Evolutionary conservation across 2,888 invertebrate genomes (phyloP).

Genomic region (Uloborus plumipes): DNA sequence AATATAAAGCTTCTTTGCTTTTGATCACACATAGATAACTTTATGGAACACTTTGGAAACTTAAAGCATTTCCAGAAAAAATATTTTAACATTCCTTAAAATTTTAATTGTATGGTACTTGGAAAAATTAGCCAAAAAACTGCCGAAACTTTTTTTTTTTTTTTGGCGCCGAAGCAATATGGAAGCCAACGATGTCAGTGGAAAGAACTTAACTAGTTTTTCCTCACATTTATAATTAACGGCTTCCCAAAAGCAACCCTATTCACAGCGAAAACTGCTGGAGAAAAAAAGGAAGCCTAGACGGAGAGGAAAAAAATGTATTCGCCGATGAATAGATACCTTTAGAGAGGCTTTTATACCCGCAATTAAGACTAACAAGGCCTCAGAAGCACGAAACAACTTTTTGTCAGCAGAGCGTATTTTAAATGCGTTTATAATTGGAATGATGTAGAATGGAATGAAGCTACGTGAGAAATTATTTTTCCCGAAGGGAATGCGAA

Average conservation of each 20-base stretch:
- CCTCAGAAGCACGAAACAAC: constrained; percentile 3
- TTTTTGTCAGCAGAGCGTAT: not conserved
- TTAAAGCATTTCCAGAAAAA: too few species aligned
- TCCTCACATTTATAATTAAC: constrained; percentile 44
- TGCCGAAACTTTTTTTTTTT: too few species aligned
- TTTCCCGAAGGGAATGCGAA: constrained; percentile 31
- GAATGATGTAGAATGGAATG: constrained; percentile 25
- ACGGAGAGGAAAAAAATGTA: constrained; percentile 5
- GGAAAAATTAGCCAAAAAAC: too few species aligned
- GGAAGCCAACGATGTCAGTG: constrained; percentile 5
- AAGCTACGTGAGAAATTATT: constrained; percentile 37
- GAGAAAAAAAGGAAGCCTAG: constrained; percentile 1
- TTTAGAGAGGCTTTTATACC: constrained; percentile 26
- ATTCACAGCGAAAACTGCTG: constrained; percentile 24
- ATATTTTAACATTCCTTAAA: too few species aligned
- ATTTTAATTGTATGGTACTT: too few species aligned
- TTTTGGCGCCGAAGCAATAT: not conserved
- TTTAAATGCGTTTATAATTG: constrained; percentile 57
- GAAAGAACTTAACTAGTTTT: constrained; percentile 33
- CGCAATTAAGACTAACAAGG: constrained; percentile 60
- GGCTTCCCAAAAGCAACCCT: constrained; percentile 27
- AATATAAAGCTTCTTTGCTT: too few species aligned
- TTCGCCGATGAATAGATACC: constrained; percentile 43
- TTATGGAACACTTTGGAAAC: too few species aligned
- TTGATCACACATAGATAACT: too few species aligned